Evolutionary conservation across 2,888 invertebrate genomes (phyloP).

Genomic region (Diarsia mendica): DNA sequence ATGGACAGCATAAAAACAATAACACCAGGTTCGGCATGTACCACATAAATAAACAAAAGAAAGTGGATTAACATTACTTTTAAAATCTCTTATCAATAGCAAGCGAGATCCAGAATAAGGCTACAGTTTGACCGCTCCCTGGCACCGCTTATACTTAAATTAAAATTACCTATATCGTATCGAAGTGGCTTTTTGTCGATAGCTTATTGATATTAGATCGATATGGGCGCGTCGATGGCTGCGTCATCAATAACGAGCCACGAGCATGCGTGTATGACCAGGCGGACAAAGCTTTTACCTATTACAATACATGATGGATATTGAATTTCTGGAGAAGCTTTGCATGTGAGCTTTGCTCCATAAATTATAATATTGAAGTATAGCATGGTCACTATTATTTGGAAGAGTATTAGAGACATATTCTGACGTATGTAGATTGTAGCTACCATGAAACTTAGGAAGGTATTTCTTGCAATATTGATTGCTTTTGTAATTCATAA

Average conservation of each 20-base stretch:
- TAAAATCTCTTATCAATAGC: slow-evolving; percentile 46
- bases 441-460: not conserved
- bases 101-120: slow-evolving; percentile 64
- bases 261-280: slow-evolving; percentile 71
- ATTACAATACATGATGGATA: slow-evolving; percentile 71
- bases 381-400: not conserved
- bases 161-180: slow-evolving; percentile 84
- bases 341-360: slow-evolving; percentile 2
- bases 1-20: too few relatives aligned
- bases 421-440: not conserved
- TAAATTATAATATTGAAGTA: slow-evolving; percentile 26
- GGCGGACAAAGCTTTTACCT: slow-evolving; percentile 76
- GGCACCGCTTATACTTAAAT: slow-evolving; percentile 83
- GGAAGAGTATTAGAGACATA: not conserved
- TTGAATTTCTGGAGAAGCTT: slow-evolving; percentile 41
- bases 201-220: slow-evolving; percentile 88
- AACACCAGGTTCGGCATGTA: too few relatives aligned
- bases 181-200: slow-evolving; percentile 85
- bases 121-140: slow-evolving; percentile 81
- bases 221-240: slow-evolving; percentile 81
- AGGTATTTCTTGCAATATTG: not conserved
- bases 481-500: not conserved
- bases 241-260: slow-evolving; percentile 82
- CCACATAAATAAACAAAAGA: too few relatives aligned
- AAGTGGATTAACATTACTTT: not conserved